These are phyloP conservation scores for Corbicula japonica DNA, from an alignment of 2,888 invertebrate genomes.

Conservation along the genomic window DNA sequence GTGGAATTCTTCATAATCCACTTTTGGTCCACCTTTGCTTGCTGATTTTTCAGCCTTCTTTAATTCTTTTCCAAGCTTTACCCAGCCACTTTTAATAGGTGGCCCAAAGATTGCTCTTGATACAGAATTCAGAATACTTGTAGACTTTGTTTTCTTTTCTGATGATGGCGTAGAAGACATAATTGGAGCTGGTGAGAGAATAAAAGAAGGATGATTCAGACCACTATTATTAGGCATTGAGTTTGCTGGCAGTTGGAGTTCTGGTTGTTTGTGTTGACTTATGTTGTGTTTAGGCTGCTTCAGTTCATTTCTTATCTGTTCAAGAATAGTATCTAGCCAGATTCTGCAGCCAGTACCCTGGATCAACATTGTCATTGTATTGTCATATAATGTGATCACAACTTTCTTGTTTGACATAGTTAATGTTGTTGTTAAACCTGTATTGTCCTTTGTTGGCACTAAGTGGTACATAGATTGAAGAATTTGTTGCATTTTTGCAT, in stretches of 20 bases:
- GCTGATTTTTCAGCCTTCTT: conserved; percentile 1
- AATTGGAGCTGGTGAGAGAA: background rate
- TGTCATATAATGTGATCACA: conserved; percentile 7
- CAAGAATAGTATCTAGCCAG: background rate
- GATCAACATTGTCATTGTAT: conserved; percentile 12
- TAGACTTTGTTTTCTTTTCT: background rate
- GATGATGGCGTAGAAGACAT: background rate
- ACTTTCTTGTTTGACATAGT: conserved; percentile 8
- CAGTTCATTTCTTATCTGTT: background rate
- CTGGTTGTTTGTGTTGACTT: no score
- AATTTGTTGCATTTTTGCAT: no score
- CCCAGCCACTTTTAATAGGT: background rate
- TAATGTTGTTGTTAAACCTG: background rate
- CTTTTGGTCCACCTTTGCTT: background rate
- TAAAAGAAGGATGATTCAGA: background rate
- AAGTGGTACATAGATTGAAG: no score
- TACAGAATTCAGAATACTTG: background rate
- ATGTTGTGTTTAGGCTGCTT: background rate
- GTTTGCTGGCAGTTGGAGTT: no score
- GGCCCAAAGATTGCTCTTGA: background rate
- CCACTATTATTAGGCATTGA: no score
- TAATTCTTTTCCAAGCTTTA: conserved; percentile 7
- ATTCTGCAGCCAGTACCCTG: background rate
- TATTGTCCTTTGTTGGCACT: no score
- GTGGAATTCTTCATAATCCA: background rate